These are phyloP conservation scores for Imbricaverruca yamaguchii DNA, from an alignment of 2,888 invertebrate genomes.

Conservation along the genomic window DNA sequence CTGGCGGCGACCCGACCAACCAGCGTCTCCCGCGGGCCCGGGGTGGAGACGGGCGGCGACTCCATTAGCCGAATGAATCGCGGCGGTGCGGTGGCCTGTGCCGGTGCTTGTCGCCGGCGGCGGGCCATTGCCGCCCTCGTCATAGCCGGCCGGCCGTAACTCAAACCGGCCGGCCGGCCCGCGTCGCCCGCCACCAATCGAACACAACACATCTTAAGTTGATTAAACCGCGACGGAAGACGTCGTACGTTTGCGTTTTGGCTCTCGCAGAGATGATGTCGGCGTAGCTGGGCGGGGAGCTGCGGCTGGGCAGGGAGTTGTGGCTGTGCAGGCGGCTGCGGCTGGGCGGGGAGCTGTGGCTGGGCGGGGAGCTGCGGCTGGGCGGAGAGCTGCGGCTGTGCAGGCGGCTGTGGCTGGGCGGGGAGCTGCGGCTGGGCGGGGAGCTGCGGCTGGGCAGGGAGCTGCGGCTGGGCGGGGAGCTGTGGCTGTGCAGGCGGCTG, in stretches of 20 bases:
- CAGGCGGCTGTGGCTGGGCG: too few relatives aligned
- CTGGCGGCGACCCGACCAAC: neutral
- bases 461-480: neutral
- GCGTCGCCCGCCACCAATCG: neutral
- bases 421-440: neutral
- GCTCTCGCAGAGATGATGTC: neutral
- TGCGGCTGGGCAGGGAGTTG: neutral
- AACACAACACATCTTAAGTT: slow-evolving; percentile 16
- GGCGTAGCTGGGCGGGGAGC: too few relatives aligned
- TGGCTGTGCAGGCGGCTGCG: neutral
- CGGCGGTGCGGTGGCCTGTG: neutral
- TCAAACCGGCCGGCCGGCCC: neutral
- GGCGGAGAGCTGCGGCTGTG: neutral
- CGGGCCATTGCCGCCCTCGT: neutral
- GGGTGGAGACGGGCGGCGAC: neutral
- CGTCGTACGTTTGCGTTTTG: slow-evolving; percentile 3
- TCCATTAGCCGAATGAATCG: neutral
- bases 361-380: neutral
- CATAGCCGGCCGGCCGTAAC: neutral
- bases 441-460: too few relatives aligned
- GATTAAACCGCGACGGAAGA: neutral
- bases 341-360: too few relatives aligned
- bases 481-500: too few relatives aligned
- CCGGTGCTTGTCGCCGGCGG: neutral
- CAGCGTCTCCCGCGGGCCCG: neutral